Evolutionary conservation across 2,888 invertebrate species (phyloP).

Genomic region (Tillus elongatus): DNA sequence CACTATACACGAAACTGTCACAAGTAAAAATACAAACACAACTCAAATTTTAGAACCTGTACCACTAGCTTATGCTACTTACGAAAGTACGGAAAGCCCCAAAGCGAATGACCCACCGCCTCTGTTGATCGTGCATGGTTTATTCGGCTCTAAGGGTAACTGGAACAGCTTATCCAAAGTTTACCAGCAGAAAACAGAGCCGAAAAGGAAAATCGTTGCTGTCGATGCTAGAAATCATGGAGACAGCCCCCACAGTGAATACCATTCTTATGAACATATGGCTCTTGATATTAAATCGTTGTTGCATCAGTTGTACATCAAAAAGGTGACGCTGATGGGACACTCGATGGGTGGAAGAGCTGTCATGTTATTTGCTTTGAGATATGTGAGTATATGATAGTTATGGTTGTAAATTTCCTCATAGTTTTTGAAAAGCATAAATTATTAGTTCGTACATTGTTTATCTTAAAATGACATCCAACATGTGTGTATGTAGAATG

Average conservation of each 20-base stretch:
- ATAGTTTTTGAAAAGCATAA: no score
- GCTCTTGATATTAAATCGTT: constrained; percentile 63
- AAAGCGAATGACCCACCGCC: constrained; percentile 44
- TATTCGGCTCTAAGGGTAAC: constrained; percentile 79
- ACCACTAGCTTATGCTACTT: constrained; percentile 58
- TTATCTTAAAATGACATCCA: no score
- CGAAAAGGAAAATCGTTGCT: constrained; percentile 63
- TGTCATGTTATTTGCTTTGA: constrained; percentile 75
- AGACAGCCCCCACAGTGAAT: constrained; percentile 71
- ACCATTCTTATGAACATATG: constrained; percentile 66
- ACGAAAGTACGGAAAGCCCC: constrained; percentile 45
- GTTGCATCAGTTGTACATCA: constrained; percentile 53
- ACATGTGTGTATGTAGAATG: no score
- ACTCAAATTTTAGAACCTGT: constrained; percentile 40
- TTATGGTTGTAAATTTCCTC: no score
- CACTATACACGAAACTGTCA: no score
- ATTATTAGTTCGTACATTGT: no score
- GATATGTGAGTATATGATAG: constrained; percentile 52
- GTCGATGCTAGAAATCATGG: constrained; percentile 94
- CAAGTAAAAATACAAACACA: no score
- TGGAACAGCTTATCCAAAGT: constrained; percentile 71
- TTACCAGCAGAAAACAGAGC: constrained; percentile 47
- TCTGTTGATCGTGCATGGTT: constrained; percentile 77
- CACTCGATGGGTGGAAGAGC: constrained; percentile 96
- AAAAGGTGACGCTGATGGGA: constrained; percentile 65